phyloP scores from a whole-genome alignment of 2,888 invertebrate genomes.

The Plagiodera versicolora region DNA sequence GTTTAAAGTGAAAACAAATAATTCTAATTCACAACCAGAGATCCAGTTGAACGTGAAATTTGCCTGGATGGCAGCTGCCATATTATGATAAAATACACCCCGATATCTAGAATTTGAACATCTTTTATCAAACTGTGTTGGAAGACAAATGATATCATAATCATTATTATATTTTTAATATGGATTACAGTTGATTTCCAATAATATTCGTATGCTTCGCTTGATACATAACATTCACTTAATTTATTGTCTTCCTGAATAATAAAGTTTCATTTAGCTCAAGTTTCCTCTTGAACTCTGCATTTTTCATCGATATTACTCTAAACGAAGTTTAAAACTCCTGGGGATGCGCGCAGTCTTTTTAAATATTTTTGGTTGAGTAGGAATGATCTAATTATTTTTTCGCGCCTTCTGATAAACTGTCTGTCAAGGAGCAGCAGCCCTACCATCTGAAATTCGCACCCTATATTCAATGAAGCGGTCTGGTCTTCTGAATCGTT shows the following conservation, averaged over 20 bases:
- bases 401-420: constrained; percentile 51
- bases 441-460: constrained; percentile 28
- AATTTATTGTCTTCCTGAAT: background rate
- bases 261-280: background rate
- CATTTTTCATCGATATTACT: background rate
- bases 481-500: no score
- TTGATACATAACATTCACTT: background rate
- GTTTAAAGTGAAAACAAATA: no score
- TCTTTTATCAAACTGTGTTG: no score
- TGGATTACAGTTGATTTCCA: no score
- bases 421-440: constrained; percentile 49
- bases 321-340: constrained; percentile 14
- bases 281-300: background rate
- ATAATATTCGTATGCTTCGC: no score
- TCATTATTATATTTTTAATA: no score
- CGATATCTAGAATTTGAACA: no score
- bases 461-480: constrained; percentile 16
- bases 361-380: constrained; percentile 35
- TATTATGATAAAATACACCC: no score
- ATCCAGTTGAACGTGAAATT: no score
- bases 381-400: constrained; percentile 50
- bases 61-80: no score
- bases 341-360: constrained; percentile 24
- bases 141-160: no score
- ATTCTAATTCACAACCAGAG: no score